These are phyloP conservation scores for Virgularia gustaviana DNA, from an alignment of 92 coral and sea anemone species.

Conservation along the genomic window DNA sequence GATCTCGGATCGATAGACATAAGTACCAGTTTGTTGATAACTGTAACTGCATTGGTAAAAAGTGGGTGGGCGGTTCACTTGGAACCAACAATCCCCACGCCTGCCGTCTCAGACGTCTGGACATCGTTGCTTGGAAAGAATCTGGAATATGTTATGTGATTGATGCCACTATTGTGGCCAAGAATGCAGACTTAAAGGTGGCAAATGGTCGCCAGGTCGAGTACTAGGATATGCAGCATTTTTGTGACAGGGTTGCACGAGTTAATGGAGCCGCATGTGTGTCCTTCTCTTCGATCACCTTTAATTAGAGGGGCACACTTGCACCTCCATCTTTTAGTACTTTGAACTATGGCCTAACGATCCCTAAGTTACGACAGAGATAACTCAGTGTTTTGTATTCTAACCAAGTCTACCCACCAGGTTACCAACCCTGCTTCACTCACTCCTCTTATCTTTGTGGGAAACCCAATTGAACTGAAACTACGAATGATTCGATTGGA, in stretches of 20 bases:
- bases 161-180: conserved; percentile 4
- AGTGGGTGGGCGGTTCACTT: not conserved
- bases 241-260: not conserved
- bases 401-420: too few relatives aligned
- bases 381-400: too few relatives aligned
- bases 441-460: too few relatives aligned
- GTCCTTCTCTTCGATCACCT: not conserved
- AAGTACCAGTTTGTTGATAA: not conserved
- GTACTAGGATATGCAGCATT: not conserved
- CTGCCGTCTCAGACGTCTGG: conserved; percentile 28
- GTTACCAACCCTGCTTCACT: too few relatives aligned
- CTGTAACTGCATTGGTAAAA: not conserved
- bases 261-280: not conserved
- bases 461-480: too few relatives aligned
- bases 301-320: not conserved
- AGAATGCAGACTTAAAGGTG: not conserved
- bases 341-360: not conserved
- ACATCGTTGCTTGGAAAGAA: conserved; percentile 16
- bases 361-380: not conserved
- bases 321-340: not conserved
- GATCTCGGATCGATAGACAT: conserved; percentile 22
- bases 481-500: too few relatives aligned
- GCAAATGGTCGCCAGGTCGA: not conserved
- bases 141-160: not conserved
- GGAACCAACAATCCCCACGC: conserved; percentile 43